phyloP scores from a whole-genome alignment of 92 coral and sea anemone species.

The Blastomussa wellsi region DNA sequence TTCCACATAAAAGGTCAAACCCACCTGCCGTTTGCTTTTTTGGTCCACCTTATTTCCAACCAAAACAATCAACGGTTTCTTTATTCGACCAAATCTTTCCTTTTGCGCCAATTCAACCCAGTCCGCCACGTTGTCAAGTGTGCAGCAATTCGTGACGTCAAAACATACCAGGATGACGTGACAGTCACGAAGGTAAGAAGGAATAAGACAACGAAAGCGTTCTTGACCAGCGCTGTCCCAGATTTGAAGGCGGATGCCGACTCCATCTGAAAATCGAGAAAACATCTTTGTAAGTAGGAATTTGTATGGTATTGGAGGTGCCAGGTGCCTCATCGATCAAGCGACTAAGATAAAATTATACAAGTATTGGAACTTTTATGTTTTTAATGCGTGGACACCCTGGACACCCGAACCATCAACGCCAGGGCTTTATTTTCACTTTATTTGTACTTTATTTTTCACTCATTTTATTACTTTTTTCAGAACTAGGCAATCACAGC shows the following conservation, averaged over 20 bases:
- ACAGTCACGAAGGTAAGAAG: slow-evolving; percentile 95
- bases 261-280: slow-evolving; percentile 56
- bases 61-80: slow-evolving; percentile 70
- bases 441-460: no score
- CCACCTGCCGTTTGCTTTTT: slow-evolving; percentile 58
- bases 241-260: slow-evolving; percentile 77
- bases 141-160: slow-evolving; percentile 83
- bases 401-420: no score
- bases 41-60: slow-evolving; percentile 92
- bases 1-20: not conserved
- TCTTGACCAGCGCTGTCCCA: slow-evolving; percentile 99
- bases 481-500: no score
- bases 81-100: slow-evolving; percentile 62
- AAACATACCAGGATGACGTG: slow-evolving; percentile 82
- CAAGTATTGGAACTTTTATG: no score
- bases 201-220: slow-evolving; percentile 92
- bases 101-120: slow-evolving; percentile 81
- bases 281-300: not conserved
- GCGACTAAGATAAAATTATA: no score
- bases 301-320: no score
- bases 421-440: no score
- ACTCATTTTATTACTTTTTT: no score
- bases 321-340: no score
- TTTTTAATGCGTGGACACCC: no score
- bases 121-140: slow-evolving; percentile 71